Conservation (phyloP, 2,888 invertebrate genomes). For the Phorcus lineatus region DNA sequence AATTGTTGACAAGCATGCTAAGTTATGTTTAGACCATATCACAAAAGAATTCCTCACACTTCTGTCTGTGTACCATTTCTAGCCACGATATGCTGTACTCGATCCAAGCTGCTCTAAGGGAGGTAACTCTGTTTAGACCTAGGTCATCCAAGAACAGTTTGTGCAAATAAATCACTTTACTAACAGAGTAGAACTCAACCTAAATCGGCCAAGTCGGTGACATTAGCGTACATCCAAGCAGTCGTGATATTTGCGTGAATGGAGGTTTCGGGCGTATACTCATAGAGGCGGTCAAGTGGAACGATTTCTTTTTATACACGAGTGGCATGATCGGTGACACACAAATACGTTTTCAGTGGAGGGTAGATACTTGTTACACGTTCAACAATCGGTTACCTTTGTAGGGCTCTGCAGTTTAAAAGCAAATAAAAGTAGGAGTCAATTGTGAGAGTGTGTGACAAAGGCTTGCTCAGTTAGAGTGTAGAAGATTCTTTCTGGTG, state of each 20-base stretch:
- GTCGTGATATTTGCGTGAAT: slow-evolving; percentile 2
- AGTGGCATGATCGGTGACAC: too few relatives aligned
- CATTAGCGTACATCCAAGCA: background rate
- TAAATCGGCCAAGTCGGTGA: background rate
- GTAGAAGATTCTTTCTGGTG: too few relatives aligned
- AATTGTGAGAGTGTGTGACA: background rate
- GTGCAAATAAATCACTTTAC: slow-evolving; percentile 16
- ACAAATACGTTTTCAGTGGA: too few relatives aligned
- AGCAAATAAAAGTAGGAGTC: background rate
- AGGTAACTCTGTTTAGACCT: background rate
- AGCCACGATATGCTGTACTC: too few relatives aligned
- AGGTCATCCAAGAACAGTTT: slow-evolving; percentile 12
- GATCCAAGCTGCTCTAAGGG: background rate
- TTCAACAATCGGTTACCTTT: too few relatives aligned
- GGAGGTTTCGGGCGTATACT: background rate
- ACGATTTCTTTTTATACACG: background rate
- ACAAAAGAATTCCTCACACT: too few relatives aligned
- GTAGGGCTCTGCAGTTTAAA: too few relatives aligned
- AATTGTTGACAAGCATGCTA: too few relatives aligned
- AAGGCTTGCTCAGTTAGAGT: too few relatives aligned
- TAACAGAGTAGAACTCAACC: background rate
- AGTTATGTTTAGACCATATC: too few relatives aligned
- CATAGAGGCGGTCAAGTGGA: background rate
- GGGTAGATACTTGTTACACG: too few relatives aligned
- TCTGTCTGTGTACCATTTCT: too few relatives aligned